Evolutionary conservation across 30 jellyfish, hydroid and myxozoan species (phyloP), one percentile per base, ranked within the genome.

Genomic region (Hydractinia echinata): DNA sequence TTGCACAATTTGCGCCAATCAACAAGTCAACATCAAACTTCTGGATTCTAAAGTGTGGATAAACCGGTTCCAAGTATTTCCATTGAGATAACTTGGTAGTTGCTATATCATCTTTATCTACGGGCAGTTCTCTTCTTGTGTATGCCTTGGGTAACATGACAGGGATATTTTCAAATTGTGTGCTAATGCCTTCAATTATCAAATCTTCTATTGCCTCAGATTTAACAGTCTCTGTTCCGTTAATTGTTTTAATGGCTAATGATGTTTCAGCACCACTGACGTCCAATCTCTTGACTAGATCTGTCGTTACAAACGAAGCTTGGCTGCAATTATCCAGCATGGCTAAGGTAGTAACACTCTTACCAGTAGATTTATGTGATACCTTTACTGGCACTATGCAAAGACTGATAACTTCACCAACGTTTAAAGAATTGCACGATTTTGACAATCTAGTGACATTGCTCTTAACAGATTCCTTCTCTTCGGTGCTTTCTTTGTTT

Each of bases 321-420:
- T 79, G 87, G 87, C 87, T 61, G 81, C 87, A 61, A 71, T 66
- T 61, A 66, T 61, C 87, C 60, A 79, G 81, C 81, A 60, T 56
- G 60, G 69, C 87, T 49, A 10, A 79, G 18, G 16, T 61, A 10
- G 44, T 52, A 0, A 79, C 50, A 21, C 20, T 5, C 51, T 30
- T 20, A 20, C 66, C 48, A 67, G 48, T 56, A 11, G 58, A 8
- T 4, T 56, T 48, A 51, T 82, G 84, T 48, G 66, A 72, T 8
- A 82, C 15, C 81, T 48, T 67, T 49, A 82, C 86, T 19, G 56
- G 86, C 5, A 82, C 84, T 10, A 82, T 69, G 20, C 86, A 82
- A 76, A 68, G 52, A 61, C 89, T 82, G 76, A 82, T 69, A 11
- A 76, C 44, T n/a, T n/a, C n/a, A n/a, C n/a, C n/a, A n/a, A n/a